phyloP scores from a whole-genome alignment of 1,140 invertebrate genomes.

The Habropoda laboriosa region DNA sequence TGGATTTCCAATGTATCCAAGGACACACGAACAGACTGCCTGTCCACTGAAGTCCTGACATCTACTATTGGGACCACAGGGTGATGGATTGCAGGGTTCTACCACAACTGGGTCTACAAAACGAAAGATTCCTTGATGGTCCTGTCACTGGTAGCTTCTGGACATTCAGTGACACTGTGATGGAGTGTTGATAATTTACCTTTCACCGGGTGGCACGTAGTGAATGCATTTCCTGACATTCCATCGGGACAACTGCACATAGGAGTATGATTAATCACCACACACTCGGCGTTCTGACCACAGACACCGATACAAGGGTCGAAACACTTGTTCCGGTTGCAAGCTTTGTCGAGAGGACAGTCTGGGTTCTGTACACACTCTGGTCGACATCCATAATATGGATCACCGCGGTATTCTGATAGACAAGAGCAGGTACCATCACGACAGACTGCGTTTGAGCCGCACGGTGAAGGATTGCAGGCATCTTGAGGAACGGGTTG shows the following conservation, averaged over 20 bases:
- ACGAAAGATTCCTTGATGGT: not conserved
- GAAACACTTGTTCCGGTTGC: constrained; percentile 88
- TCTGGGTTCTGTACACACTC: constrained; percentile 88
- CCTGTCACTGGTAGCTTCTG: not conserved
- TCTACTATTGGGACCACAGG: constrained; percentile 83
- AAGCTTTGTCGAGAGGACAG: constrained; percentile 86
- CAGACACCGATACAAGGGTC: constrained; percentile 89
- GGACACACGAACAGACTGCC: constrained; percentile 79
- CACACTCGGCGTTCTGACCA: constrained; percentile 86
- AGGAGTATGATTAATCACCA: constrained; percentile 87
- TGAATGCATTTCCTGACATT: constrained; percentile 88
- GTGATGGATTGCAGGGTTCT: constrained; percentile 82
- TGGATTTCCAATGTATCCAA: constrained; percentile 79
- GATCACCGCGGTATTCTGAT: constrained; percentile 85
- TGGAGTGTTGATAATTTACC: constrained; percentile 70
- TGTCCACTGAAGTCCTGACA: constrained; percentile 80
- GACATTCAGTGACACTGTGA: not conserved
- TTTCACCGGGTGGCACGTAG: constrained; percentile 83
- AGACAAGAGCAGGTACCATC: constrained; percentile 85
- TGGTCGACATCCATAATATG: constrained; percentile 86
- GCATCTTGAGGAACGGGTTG: constrained; percentile 72
- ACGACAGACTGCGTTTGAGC: constrained; percentile 85
- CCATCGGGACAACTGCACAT: constrained; percentile 87
- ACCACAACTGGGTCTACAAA: constrained; percentile 66
- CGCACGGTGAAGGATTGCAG: constrained; percentile 86